Evolutionary conservation across 1,140 invertebrate species (phyloP).

Genomic region (Bicyclus anynana): DNA sequence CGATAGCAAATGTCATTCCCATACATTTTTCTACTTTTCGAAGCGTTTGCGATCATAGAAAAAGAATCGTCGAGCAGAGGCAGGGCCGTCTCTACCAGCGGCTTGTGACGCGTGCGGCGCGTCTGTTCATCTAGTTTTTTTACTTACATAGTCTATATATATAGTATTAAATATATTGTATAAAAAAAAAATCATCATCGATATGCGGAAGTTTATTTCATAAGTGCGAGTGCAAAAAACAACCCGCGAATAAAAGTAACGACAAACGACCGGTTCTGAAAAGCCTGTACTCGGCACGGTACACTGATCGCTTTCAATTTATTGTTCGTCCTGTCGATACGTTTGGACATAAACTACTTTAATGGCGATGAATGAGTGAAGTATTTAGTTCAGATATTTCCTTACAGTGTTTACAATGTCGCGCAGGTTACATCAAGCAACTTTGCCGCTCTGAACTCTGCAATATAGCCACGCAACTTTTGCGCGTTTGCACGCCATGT

Average conservation of each 20-base stretch:
- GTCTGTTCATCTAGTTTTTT: too few relatives aligned
- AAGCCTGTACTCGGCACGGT: neutral
- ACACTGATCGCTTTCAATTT: slow-evolving; percentile 8
- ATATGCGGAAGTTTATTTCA: neutral
- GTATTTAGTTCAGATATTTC: neutral
- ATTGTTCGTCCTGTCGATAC: slow-evolving; percentile 8
- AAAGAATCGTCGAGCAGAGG: too few relatives aligned
- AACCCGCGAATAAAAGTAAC: neutral
- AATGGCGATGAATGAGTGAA: neutral
- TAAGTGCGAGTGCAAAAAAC: neutral
- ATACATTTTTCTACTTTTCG: too few relatives aligned
- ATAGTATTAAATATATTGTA: neutral
- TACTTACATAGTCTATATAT: too few relatives aligned
- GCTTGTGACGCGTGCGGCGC: too few relatives aligned
- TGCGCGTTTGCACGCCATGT: too few relatives aligned
- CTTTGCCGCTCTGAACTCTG: too few relatives aligned
- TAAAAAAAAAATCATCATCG: neutral
- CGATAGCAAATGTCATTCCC: too few relatives aligned
- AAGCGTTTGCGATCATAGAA: too few relatives aligned
- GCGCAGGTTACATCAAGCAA: neutral
- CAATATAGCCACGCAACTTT: too few relatives aligned
- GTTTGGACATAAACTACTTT: neutral
- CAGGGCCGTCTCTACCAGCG: too few relatives aligned
- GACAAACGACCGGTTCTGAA: neutral
- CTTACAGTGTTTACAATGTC: neutral